phyloP scores from a whole-genome alignment of 2,888 invertebrate genomes.

The Ennomos quercinarius region DNA sequence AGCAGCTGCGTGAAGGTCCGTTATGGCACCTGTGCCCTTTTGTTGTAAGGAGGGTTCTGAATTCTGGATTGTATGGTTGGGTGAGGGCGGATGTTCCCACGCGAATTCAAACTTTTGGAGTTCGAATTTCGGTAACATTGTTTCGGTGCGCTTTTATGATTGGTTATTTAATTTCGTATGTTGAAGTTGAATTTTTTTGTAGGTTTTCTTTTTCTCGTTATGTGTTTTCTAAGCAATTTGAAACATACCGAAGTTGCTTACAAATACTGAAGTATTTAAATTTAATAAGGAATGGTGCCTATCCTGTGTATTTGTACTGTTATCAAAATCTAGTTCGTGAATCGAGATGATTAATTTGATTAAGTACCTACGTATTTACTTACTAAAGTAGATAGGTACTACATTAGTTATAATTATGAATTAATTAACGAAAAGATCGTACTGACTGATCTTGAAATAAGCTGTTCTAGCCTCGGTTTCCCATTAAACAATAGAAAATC shows the following conservation, averaged over 20 bases:
- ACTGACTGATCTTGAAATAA: constrained; percentile 43
- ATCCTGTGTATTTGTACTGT: no score
- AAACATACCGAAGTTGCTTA: no score
- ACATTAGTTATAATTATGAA: no score
- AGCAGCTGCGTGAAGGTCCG: constrained; percentile 57
- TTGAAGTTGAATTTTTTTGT: neutral
- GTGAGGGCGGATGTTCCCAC: constrained; percentile 75
- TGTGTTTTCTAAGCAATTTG: no score
- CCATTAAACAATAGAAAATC: constrained; percentile 63
- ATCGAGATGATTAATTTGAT: no score
- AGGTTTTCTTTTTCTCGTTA: neutral
- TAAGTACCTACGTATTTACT: no score
- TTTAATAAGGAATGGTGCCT: neutral
- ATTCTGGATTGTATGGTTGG: constrained; percentile 5
- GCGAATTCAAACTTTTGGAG: constrained; percentile 48
- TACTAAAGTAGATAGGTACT: no score
- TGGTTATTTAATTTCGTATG: constrained; percentile 3
- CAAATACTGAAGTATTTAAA: neutral
- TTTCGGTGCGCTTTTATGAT: no score
- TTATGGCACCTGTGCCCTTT: constrained; percentile 65
- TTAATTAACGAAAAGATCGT: neutral
- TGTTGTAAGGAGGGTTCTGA: constrained; percentile 48
- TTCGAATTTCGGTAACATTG: constrained; percentile 19
- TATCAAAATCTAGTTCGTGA: no score
- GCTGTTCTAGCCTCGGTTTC: constrained; percentile 50